Evolutionary conservation across 1,140 invertebrate species (phyloP).

Genomic region (Ptiloglossa arizonensis): DNA sequence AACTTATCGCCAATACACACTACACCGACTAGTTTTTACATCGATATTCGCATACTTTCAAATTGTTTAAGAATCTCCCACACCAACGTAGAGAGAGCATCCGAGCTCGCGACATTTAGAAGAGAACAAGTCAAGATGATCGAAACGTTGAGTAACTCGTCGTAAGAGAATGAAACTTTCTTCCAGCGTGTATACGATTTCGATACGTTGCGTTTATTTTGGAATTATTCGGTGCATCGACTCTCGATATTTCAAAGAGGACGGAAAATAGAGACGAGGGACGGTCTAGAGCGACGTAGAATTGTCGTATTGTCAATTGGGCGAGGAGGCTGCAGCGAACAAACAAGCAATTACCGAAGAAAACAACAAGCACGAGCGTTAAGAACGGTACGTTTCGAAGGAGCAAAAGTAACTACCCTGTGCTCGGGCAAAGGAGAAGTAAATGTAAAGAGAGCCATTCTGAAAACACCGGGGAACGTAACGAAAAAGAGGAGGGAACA

Average conservation of each 20-base stretch:
- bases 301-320: not conserved
- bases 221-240: not conserved
- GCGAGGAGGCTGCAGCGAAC: not conserved
- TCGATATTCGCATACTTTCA: too few relatives aligned
- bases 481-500: not conserved
- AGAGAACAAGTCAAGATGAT: too few relatives aligned
- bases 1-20: too few relatives aligned
- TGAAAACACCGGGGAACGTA: not conserved
- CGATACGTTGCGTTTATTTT: too few relatives aligned
- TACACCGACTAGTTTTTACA: too few relatives aligned
- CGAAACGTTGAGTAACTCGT: too few relatives aligned
- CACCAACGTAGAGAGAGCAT: too few relatives aligned
- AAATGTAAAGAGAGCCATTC: not conserved
- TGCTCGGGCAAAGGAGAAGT: not conserved
- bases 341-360: conserved; percentile 11
- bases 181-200: too few relatives aligned
- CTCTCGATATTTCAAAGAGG: not conserved
- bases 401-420: not conserved
- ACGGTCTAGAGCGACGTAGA: not conserved
- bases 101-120: too few relatives aligned
- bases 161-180: too few relatives aligned
- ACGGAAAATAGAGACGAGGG: too few relatives aligned
- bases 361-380: not conserved
- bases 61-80: too few relatives aligned
- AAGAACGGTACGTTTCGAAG: not conserved